phyloP scores from a whole-genome alignment of 2,888 invertebrate genomes.

The Pheosia gnoma region DNA sequence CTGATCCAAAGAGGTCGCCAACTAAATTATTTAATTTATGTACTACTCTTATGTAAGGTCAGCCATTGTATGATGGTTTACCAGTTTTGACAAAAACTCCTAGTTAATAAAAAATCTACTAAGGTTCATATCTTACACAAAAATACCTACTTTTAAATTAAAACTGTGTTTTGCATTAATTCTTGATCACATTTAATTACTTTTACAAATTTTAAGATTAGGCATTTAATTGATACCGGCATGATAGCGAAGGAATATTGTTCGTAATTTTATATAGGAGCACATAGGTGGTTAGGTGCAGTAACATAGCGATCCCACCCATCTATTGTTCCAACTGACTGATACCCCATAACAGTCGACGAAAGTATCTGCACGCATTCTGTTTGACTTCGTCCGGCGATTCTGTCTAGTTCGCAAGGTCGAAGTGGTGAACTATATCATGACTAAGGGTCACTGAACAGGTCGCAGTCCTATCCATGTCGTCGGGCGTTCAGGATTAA shows the following conservation, averaged over 20 bases:
- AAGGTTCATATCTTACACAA: too few relatives aligned
- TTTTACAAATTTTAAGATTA: too few relatives aligned
- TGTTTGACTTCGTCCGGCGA: conserved; percentile 50
- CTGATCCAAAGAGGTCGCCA: conserved; percentile 31
- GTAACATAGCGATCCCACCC: conserved; percentile 57
- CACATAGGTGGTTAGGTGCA: background rate
- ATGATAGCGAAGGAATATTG: too few relatives aligned
- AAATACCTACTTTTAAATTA: too few relatives aligned
- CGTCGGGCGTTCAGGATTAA: conserved; percentile 10
- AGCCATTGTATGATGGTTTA: too few relatives aligned
- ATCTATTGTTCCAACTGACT: conserved; percentile 72
- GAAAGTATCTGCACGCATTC: conserved; percentile 63
- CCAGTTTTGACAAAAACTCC: too few relatives aligned
- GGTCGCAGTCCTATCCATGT: conserved; percentile 8
- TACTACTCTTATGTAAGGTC: background rate
- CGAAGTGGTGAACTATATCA: conserved; percentile 30
- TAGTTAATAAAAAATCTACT: too few relatives aligned
- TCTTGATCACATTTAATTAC: too few relatives aligned
- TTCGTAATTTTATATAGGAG: too few relatives aligned
- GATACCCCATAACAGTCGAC: conserved; percentile 57
- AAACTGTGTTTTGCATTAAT: too few relatives aligned
- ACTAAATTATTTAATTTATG: conserved; percentile 11
- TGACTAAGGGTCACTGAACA: conserved; percentile 8
- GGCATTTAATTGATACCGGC: too few relatives aligned
- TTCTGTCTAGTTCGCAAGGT: conserved; percentile 40